Evolutionary conservation across 2,113 vertebrate species (phyloP).

Genomic region (Rhabdornis inornatus): DNA sequence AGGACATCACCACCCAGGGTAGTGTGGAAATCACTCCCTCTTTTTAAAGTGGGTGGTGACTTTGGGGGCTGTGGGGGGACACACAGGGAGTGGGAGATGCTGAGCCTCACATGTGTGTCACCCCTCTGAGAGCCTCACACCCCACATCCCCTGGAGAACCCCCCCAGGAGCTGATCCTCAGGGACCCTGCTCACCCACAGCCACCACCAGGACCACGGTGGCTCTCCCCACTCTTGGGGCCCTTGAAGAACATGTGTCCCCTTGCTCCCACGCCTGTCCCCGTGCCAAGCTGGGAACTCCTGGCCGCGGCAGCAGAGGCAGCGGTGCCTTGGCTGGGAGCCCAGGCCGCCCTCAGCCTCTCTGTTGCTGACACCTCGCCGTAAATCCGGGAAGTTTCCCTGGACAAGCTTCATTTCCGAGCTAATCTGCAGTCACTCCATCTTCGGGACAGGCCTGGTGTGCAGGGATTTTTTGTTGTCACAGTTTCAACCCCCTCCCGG

Average conservation of each 20-base stretch:
- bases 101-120: not conserved
- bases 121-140: not conserved
- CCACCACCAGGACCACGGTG: accelerated
- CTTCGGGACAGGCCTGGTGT: constrained; percentile 13
- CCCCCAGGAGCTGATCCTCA: not conserved
- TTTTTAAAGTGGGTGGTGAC: accelerated
- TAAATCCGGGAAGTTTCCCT: not conserved
- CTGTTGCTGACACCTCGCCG: not conserved
- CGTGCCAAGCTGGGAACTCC: not conserved
- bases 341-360: not conserved
- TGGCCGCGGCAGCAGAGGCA: not conserved
- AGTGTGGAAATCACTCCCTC: accelerated
- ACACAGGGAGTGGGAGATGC: not conserved
- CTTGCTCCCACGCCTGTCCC: not conserved
- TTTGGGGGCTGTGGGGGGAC: not conserved
- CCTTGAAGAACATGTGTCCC: not conserved
- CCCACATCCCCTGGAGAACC: not conserved
- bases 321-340: not conserved
- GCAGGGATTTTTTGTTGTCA: not conserved
- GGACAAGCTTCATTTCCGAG: not conserved
- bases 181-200: not conserved
- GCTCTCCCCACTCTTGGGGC: accelerated
- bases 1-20: not conserved
- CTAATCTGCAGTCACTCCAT: constrained; percentile 49
- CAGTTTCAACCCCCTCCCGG: not conserved